phyloP scores from a whole-genome alignment of 35 echinoderm and acorn worm species.

The Nesometra sesokonis region DNA sequence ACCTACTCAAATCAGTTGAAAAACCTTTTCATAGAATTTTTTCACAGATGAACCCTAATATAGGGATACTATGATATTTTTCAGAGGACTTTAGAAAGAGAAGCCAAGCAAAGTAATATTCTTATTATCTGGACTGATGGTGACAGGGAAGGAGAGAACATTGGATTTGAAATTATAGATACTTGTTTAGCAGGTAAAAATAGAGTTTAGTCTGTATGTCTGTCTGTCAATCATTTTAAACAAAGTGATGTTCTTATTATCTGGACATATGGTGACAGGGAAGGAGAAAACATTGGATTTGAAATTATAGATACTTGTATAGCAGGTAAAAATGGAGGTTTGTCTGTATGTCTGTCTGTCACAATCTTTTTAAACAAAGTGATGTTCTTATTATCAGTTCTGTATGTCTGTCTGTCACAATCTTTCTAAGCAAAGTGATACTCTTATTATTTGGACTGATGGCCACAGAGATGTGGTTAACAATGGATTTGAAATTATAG shows the following conservation, averaged over 20 bases:
- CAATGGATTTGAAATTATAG: constrained; percentile 89
- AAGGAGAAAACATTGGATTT: constrained; percentile 96
- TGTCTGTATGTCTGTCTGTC: too few species aligned
- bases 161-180: constrained; percentile 92
- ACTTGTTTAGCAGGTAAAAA: constrained; percentile 63
- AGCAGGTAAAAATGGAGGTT: constrained; percentile 45
- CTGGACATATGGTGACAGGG: constrained; percentile 97
- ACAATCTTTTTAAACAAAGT: too few species aligned
- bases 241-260: constrained; percentile 59
- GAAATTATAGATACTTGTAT: constrained; percentile 84
- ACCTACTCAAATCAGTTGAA: too few species aligned
- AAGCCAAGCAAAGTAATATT: constrained; percentile 53
- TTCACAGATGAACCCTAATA: too few species aligned
- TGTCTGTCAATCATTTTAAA: too few species aligned
- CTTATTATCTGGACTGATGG: constrained; percentile 94
- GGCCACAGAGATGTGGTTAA: constrained; percentile 94
- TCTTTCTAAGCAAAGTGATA: constrained; percentile 43
- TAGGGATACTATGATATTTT: too few species aligned
- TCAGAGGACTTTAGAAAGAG: constrained; percentile 88
- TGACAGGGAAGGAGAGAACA: constrained; percentile 96
- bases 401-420: too few species aligned
- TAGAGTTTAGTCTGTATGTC: too few species aligned
- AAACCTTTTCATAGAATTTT: too few species aligned
- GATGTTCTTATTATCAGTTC: too few species aligned
- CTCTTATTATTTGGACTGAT: constrained; percentile 90